Evolutionary conservation across 2,113 vertebrate genomes (phyloP), one percentile per base, ranked within the genome.

Genomic region (Panthera leo): DNA sequence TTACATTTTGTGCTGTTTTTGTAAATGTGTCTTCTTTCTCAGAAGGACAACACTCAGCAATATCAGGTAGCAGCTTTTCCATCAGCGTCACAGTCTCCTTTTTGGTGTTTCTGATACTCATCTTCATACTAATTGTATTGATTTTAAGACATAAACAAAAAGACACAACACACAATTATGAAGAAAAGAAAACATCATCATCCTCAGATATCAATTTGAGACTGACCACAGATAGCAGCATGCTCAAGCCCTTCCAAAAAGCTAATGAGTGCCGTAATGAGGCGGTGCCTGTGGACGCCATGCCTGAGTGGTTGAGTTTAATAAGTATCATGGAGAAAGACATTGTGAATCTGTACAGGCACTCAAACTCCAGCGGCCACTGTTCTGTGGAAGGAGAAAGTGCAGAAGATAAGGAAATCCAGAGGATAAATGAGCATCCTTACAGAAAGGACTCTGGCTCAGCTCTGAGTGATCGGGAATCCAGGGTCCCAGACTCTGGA

Each of bases 391-490:
- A 99, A 98, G 99, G 99, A 42, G 99, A 99, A 97, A 99, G 98
- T 18, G 99, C 99, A 15, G 99, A 99, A 95, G 99, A 99, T 3
- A 99, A 99, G 94, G 99, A 99, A 98, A 99, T 99, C 84, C 99
- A 99, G 98, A 98, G 98, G 98, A 99, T 99, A 84, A 99, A 99
- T 92, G 98, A 99, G 55, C 98, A 98, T 92, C 98, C 98, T 76
- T 99, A 98, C 91, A 98, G 97, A 76, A 99, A 99, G 98, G 98
- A 96, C 53, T 61, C 96, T 0, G 27, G 98, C 65, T 98, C 98
- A 1, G 78, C 55, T 0, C 90, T 98, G 68, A 98, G 98, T 0
- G 97, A 98, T 27, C 45, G 73, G 0, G 23, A 94, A 7, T 98
- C 96, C 2, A 96, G 97, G 55, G 98, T 99, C 51, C 99, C 98